Evolutionary conservation across 1,140 invertebrate species (phyloP).

Genomic region (Branchinecta lynchi): DNA sequence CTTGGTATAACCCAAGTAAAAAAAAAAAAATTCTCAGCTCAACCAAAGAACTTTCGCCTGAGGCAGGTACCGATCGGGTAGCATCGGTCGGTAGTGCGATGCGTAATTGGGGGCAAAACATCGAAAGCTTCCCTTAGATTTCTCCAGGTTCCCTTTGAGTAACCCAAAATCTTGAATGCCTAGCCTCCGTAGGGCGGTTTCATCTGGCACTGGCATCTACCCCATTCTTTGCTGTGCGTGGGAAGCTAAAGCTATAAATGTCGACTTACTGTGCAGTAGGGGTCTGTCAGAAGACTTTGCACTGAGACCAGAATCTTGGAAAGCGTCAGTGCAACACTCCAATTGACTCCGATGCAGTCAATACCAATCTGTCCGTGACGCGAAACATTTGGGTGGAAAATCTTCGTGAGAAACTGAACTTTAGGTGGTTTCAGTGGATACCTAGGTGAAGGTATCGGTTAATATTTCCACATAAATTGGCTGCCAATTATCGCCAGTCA

Average conservation of each 20-base stretch:
- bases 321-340: conserved; percentile 81
- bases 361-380: conserved; percentile 90
- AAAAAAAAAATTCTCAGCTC: too few relatives aligned
- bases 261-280: conserved; percentile 45
- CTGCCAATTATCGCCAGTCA: too few relatives aligned
- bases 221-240: too few relatives aligned
- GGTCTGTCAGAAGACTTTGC: conserved; percentile 82
- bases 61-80: too few relatives aligned
- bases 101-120: too few relatives aligned
- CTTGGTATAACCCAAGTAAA: too few relatives aligned
- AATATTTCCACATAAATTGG: too few relatives aligned
- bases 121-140: too few relatives aligned
- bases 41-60: too few relatives aligned
- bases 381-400: conserved; percentile 87
- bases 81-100: too few relatives aligned
- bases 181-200: background rate
- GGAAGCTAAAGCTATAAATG: too few relatives aligned
- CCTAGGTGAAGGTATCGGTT: conserved; percentile 35
- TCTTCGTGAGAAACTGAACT: conserved; percentile 72
- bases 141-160: conserved; percentile 29
- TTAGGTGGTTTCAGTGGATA: conserved; percentile 83
- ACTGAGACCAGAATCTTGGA: conserved; percentile 70
- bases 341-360: conserved; percentile 88
- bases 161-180: too few relatives aligned
- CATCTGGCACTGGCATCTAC: background rate